A percentile compares a stretch with the other conserved stretches of the same genome.
Conservation (phyloP, 1,140 invertebrate species). For the Eurosta solidaginis region DNA sequence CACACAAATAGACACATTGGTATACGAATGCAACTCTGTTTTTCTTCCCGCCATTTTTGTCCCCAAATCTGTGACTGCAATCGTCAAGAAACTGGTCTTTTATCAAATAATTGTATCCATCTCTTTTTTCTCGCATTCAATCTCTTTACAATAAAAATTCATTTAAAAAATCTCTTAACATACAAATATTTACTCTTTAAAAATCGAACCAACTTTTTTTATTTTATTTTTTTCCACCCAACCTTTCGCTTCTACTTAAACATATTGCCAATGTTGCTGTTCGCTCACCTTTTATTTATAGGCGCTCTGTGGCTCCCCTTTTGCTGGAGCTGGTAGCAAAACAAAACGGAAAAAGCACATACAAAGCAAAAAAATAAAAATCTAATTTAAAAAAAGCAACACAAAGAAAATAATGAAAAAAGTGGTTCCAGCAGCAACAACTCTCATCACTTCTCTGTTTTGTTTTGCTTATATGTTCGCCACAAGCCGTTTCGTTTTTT, state of each 20-base stretch:
- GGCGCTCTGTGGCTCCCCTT: neutral
- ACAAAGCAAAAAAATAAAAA: neutral
- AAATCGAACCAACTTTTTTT: neutral
- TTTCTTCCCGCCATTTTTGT: conserved; percentile 26
- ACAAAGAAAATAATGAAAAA: neutral
- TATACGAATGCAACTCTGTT: neutral
- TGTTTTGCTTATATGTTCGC: conserved; percentile 25
- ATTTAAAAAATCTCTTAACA: neutral
- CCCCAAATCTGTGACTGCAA: neutral
- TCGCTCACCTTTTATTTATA: neutral
- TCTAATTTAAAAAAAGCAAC: neutral
- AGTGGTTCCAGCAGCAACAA: neutral
- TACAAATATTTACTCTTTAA: neutral
- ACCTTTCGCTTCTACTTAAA: neutral
- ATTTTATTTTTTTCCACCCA: neutral
- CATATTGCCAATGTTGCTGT: neutral
- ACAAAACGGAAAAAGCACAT: neutral
- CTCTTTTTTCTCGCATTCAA: neutral
- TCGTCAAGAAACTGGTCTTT: neutral
- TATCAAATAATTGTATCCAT: neutral
- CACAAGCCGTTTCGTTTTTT: neutral
- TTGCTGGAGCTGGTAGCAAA: neutral
- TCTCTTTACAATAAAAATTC: neutral
- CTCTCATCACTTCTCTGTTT: conserved; percentile 1
- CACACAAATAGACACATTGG: neutral